Evolutionary conservation across 2,888 invertebrate species (phyloP).

Genomic region (Teleiodes luculella): DNA sequence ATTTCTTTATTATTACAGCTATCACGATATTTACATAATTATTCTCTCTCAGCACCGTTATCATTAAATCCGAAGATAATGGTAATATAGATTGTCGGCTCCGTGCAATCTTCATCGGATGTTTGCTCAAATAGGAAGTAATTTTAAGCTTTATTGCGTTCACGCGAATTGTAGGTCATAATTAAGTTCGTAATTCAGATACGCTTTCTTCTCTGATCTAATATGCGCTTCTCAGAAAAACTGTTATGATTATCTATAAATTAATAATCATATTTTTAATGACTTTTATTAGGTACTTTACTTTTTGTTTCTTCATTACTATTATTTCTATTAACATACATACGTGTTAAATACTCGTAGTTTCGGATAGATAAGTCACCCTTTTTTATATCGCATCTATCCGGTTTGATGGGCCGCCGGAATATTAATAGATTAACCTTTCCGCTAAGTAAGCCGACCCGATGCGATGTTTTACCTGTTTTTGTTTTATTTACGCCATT

Average conservation of each 20-base stretch:
- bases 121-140: conserved; percentile 54
- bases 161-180: conserved; percentile 56
- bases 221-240: conserved; percentile 9
- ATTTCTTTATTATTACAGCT: neutral
- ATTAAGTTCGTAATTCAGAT: conserved; percentile 56
- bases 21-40: conserved; percentile 4
- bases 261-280: too few relatives aligned
- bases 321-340: conserved; percentile 25
- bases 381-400: conserved; percentile 43
- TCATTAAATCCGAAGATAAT: neutral
- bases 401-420: conserved; percentile 46
- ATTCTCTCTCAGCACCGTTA: neutral
- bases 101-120: conserved; percentile 37
- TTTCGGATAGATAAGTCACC: conserved; percentile 19
- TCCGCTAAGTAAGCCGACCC: conserved; percentile 24
- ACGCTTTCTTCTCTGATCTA: conserved; percentile 57
- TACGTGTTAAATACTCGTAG: too few relatives aligned
- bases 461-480: neutral
- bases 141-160: conserved; percentile 68
- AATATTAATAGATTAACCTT: conserved; percentile 51
- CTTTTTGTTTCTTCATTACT: too few relatives aligned
- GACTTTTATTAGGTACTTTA: too few relatives aligned
- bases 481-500: neutral
- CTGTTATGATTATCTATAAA: conserved; percentile 9
- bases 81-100: conserved; percentile 11